These are phyloP conservation scores for Sebastes schlegelii DNA, from an alignment of 2,113 vertebrate species.

Conservation along the genomic window DNA sequence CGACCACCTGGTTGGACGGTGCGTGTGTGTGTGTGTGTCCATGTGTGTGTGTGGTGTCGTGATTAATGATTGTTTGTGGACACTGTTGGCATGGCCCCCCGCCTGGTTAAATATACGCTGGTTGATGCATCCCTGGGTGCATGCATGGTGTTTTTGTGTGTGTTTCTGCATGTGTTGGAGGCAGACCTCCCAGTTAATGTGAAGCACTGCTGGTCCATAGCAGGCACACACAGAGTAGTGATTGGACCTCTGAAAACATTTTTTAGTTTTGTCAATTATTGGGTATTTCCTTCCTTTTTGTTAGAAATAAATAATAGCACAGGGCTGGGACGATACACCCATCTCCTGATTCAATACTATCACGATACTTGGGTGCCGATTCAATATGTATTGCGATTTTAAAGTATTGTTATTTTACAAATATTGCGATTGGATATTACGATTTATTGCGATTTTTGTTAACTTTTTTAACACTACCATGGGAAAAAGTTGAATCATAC, in stretches of 20 bases:
- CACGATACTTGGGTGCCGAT: too few relatives aligned
- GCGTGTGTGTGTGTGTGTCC: conserved; percentile 25
- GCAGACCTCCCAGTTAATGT: conserved; percentile 27
- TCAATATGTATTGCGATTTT: too few relatives aligned
- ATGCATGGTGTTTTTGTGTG: not conserved
- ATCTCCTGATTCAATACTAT: too few relatives aligned
- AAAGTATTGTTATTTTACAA: too few relatives aligned
- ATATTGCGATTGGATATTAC: too few relatives aligned
- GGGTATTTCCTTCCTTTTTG: not conserved
- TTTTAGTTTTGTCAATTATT: not conserved
- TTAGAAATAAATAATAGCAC: not conserved
- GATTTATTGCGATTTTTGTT: too few relatives aligned
- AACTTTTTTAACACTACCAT: too few relatives aligned
- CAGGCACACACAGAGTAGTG: conserved; percentile 3
- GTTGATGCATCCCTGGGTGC: conserved; percentile 51
- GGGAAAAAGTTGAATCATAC: too few relatives aligned
- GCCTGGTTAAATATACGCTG: conserved; percentile 60
- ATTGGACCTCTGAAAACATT: not conserved
- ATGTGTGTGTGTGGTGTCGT: conserved; percentile 35
- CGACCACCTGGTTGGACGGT: conserved; percentile 65
- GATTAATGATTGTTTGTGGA: conserved; percentile 76
- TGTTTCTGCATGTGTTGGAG: conserved; percentile 17
- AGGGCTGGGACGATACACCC: too few relatives aligned
- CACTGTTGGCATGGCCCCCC: conserved; percentile 59
- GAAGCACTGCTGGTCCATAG: conserved; percentile 7